Base-by-base conservation (phyloP, 2,888 invertebrate species). In the Tenthredo mesomela region DNA sequence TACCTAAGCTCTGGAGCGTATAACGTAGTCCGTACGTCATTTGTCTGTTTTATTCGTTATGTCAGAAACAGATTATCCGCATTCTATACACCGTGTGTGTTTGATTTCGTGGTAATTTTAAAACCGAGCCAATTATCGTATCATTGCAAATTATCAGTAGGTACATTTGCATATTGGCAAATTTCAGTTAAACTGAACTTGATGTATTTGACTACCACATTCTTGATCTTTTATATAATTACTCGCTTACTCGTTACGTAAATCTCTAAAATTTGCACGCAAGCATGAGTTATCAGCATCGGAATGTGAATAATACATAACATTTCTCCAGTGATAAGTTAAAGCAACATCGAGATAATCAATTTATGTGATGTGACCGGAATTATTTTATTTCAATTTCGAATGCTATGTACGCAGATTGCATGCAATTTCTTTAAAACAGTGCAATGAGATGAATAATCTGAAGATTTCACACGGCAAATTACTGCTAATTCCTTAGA, bases 41-140 rank as follows among this genome's bases (percentile, higher is more conserved):
- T 80, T 61, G 58, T 21, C 61, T 80, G 78, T 40, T 40, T 61
- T 80, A 33, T 80, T 80, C 80, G 80, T 80, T 80, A 80, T 61
- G 61, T 80, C 80, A 80, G 25, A 40, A 80, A 61, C 80, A 58
- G 80, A 61, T 80, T 25, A 80, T 80, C 50, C 61, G 29, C 77
- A 58, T 61, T 80, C 58, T 61, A 61, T 61, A 61, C 25, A 80
- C 12, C 18, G 33, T 7, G 21, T 7, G 21, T 25, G 12, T n/a
- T 15, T 77, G 77, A 54, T 77, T 77, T 15, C 29, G 50, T 29
- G 15, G 6, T 50, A 77, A 77, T 77, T 50, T 77, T 77, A 18
- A 54, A 77, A 7, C 21, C 43, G 12, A 40, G 21, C 71, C 10
- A n/a, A 70, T 33, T 37, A 37, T 70, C 7, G 70, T 33, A 70